A percentile compares a stretch with the other conserved stretches of the same genome.
phyloP scores from a whole-genome alignment of 1,140 invertebrate genomes.

The Episyrphus balteatus region DNA sequence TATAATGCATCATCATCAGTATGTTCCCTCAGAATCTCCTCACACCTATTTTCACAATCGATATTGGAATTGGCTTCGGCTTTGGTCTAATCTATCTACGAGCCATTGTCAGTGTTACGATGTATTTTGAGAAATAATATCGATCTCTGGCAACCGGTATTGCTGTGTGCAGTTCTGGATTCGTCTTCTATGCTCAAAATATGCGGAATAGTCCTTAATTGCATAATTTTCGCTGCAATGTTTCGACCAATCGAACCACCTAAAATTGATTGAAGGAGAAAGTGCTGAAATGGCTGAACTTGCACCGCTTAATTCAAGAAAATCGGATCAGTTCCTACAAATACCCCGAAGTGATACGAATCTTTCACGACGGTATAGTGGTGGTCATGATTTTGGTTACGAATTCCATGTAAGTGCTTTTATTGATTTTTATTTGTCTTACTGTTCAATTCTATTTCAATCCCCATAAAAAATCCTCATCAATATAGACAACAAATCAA shows the following conservation, averaged over 20 bases:
- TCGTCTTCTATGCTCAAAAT: conserved; percentile 66
- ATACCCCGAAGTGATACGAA: conserved; percentile 11
- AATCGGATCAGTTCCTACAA: conserved; percentile 29
- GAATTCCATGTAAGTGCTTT: conserved; percentile 5
- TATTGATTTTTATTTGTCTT: no score
- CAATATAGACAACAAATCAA: no score
- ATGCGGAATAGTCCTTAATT: conserved; percentile 68
- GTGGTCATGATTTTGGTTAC: conserved; percentile 21
- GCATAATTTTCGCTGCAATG: conserved; percentile 70
- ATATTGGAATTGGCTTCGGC: conserved; percentile 72
- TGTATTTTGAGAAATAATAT: conserved; percentile 79
- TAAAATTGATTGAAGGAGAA: conserved; percentile 14
- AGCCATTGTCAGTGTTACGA: conserved; percentile 81
- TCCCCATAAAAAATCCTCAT: no score
- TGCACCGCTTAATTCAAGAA: conserved; percentile 20
- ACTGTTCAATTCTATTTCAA: no score
- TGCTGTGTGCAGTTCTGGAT: conserved; percentile 38
- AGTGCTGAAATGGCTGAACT: conserved; percentile 19
- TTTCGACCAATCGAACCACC: conserved; percentile 56
- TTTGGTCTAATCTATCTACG: conserved; percentile 86
- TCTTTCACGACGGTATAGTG: conserved; percentile 29
- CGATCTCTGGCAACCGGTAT: conserved; percentile 37
- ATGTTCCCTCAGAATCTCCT: conserved; percentile 55
- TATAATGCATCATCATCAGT: conserved; percentile 55
- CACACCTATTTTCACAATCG: conserved; percentile 46